Evolutionary conservation across 2,797 vertebrate genomes (phyloP).

Genomic region (Hippopotamyrus pictus): DNA sequence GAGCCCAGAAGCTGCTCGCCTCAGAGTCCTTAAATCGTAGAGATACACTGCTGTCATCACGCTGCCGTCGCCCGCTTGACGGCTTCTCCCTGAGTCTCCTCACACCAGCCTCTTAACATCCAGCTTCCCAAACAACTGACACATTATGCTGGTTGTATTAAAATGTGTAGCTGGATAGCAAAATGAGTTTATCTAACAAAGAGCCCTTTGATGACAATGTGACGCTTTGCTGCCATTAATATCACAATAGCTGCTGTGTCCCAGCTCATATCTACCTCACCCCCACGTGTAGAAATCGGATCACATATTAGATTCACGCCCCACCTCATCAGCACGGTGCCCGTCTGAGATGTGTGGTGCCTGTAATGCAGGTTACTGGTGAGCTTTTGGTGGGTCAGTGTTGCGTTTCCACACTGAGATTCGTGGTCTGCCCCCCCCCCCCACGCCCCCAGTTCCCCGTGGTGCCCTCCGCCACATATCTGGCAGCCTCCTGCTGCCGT

Average conservation of each 20-base stretch:
- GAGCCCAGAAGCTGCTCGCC: neutral
- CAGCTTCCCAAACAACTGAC: neutral
- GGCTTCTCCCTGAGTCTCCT: neutral
- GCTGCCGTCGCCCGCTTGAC: neutral
- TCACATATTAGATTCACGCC: neutral
- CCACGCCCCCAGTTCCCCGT: neutral
- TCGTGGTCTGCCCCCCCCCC: neutral
- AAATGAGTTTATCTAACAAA: constrained; percentile 3
- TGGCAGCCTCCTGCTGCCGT: neutral
- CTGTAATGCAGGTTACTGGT: neutral
- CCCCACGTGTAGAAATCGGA: neutral
- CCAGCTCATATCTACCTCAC: neutral
- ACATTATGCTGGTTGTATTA: neutral
- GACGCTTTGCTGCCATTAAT: neutral
- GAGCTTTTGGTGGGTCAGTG: neutral
- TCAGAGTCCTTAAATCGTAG: neutral
- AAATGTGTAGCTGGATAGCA: neutral
- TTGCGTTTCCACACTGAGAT: neutral
- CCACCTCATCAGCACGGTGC: neutral
- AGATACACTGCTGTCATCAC: neutral
- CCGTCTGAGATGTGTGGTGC: neutral
- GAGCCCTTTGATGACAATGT: neutral
- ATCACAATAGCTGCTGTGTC: neutral
- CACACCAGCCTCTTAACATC: neutral
- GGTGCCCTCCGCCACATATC: neutral